These are phyloP conservation scores for Albula glossodonta DNA, from an alignment of 2,113 vertebrate species.

Conservation along the genomic window DNA sequence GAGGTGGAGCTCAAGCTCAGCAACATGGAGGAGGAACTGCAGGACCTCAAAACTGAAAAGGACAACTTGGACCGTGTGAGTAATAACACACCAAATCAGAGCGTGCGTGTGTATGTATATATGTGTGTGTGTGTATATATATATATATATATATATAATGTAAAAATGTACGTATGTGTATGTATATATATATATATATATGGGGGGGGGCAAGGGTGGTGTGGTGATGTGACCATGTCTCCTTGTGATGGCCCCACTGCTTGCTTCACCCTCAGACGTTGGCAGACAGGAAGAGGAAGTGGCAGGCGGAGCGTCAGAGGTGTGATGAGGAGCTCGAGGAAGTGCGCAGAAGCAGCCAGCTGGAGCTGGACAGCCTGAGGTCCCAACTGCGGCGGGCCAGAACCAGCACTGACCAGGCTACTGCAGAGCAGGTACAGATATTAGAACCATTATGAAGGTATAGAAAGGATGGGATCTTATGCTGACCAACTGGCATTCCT, in stretches of 20 bases:
- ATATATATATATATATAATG: background rate
- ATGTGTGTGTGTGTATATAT: constrained; percentile 14
- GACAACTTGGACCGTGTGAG: constrained; percentile 82
- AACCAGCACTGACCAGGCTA: constrained; percentile 74
- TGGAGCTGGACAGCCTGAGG: constrained; percentile 80
- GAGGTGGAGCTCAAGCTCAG: constrained; percentile 77
- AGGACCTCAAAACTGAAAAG: constrained; percentile 81
- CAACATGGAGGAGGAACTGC: constrained; percentile 81
- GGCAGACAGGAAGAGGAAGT: constrained; percentile 87
- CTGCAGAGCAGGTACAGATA: constrained; percentile 61
- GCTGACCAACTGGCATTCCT: too few relatives aligned
- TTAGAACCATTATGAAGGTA: too few relatives aligned
- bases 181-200: background rate
- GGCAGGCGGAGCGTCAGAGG: constrained; percentile 78
- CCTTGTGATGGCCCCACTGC: background rate
- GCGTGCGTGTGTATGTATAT: background rate
- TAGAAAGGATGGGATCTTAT: too few relatives aligned
- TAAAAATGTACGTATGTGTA: background rate
- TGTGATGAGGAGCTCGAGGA: constrained; percentile 88
- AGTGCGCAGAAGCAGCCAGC: constrained; percentile 74
- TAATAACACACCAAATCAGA: too few relatives aligned
- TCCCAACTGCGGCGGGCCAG: constrained; percentile 80
- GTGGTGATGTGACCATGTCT: background rate
- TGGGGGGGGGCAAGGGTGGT: background rate
- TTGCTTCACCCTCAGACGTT: constrained; percentile 67